These are phyloP conservation scores for Pyrrhura leucotis DNA, from an alignment of 2,797 vertebrate species.

Conservation along the genomic window DNA sequence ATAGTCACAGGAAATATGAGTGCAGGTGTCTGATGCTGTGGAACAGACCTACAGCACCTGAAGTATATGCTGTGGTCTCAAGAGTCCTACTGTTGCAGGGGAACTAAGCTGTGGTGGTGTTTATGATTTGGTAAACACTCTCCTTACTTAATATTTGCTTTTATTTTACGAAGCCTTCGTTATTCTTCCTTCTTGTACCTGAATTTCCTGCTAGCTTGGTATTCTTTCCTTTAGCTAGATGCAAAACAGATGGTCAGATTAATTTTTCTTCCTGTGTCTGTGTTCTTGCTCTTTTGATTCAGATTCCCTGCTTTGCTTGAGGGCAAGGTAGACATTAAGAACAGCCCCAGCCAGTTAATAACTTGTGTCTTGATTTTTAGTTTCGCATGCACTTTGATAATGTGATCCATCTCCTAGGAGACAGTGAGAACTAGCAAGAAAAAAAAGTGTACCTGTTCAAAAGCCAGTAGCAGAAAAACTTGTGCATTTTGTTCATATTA, in stretches of 20 bases:
- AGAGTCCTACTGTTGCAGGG: background rate
- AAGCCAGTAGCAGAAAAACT: background rate
- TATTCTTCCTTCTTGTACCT: background rate
- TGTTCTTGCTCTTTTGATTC: background rate
- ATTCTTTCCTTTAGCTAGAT: background rate
- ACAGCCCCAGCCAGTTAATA: background rate
- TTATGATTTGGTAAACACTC: background rate
- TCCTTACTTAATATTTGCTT: background rate
- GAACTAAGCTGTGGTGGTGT: background rate
- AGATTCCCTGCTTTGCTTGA: background rate
- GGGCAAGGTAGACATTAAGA: background rate
- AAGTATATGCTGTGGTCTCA: background rate
- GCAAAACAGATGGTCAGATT: background rate
- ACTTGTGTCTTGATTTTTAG: constrained; percentile 8
- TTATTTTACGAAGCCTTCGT: background rate
- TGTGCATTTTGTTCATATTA: background rate
- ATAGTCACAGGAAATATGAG: accelerated
- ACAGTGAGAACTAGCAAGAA: background rate
- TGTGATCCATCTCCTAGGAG: constrained; percentile 11
- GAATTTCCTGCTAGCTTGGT: background rate
- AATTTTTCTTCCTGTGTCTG: background rate
- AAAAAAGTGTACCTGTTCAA: background rate
- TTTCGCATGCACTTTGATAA: background rate
- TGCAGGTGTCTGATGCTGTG: background rate
- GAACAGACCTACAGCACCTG: background rate